Evolutionary conservation across 2,888 invertebrate species (phyloP).

Genomic region (Macaria notata): DNA sequence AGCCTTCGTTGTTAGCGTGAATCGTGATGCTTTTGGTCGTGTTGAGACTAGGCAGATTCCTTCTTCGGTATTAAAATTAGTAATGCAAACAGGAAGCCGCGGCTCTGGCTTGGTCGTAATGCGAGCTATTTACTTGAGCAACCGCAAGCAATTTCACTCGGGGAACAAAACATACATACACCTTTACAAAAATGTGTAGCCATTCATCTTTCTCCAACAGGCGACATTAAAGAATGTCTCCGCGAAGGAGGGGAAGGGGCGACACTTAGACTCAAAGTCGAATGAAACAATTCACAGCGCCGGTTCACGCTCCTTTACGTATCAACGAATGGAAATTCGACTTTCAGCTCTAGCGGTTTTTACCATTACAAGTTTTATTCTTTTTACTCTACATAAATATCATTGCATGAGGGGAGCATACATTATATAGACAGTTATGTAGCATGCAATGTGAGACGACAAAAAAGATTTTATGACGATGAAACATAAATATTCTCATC

Average conservation of each 20-base stretch:
- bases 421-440: background rate
- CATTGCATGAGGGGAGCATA: constrained; percentile 56
- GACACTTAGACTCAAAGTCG: constrained; percentile 63
- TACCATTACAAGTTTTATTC: constrained; percentile 37
- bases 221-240: constrained; percentile 79
- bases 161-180: constrained; percentile 76
- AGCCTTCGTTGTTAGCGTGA: constrained; percentile 33
- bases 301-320: constrained; percentile 37
- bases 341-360: constrained; percentile 44
- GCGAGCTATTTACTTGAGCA: constrained; percentile 68
- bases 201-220: constrained; percentile 78
- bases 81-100: constrained; percentile 68
- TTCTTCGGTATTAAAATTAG: constrained; percentile 44
- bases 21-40: constrained; percentile 27
- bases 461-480: too few species aligned
- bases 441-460: too few species aligned
- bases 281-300: constrained; percentile 48
- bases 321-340: constrained; percentile 34
- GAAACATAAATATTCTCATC: too few species aligned
- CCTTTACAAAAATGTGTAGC: constrained; percentile 77
- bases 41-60: constrained; percentile 19
- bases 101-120: constrained; percentile 60
- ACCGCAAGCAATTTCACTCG: constrained; percentile 72
- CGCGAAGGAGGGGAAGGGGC: constrained; percentile 73
- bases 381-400: constrained; percentile 64